Evolutionary conservation across 2,113 vertebrate species (phyloP), one percentile per base, ranked within the genome.

Genomic region (Sminthopsis crassicaudata): DNA sequence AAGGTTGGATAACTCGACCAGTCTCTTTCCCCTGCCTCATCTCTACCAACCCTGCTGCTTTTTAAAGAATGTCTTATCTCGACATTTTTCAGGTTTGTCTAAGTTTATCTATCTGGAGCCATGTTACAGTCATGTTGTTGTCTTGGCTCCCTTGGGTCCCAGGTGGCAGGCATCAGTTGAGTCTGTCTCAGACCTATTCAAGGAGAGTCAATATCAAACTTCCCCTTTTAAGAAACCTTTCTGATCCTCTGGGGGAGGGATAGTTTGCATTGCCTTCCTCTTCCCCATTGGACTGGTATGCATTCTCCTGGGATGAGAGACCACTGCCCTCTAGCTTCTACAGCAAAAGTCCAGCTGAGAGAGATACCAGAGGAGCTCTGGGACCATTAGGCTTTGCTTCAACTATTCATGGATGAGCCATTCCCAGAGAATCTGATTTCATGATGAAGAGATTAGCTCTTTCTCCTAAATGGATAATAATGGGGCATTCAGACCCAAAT

Each of bases 391-490:
- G 52, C 90, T 5, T 76, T 46, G 22, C 25, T 96, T 89, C 94
- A 91, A 12, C 19, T 93, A 53, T 95, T 96, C 95, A 89, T 14
- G 26, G 30, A 27, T 10, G 46, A 96, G 53, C 42, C 60, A 76
- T 94, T 96, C 55, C 93, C 0, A 7, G 95, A 95, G 88, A n/a
- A 50, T 89, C 12, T 1, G n/a, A 11, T 98, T 97, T 97, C 97
- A 94, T 51, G 89, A 91, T 0, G 46, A 10, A 46, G 93, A 92
- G 92, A 91, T 94, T 91, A 92, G 46, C 0, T 42, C 67, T 84
- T 84, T 84, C 67, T 84, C 6, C n/a, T 84, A n/a, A 84, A 84
- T 42, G n/a, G 36, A 84, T 23, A 84, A 76, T n/a, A 76, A 11
- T 30, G 50, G 50, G 52, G 27, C 24, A 6, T 48, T 46, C 91